Evolutionary conservation across 2,113 vertebrate species (phyloP), one percentile per base, ranked within the genome.

Genomic region (Monopterus albus): DNA sequence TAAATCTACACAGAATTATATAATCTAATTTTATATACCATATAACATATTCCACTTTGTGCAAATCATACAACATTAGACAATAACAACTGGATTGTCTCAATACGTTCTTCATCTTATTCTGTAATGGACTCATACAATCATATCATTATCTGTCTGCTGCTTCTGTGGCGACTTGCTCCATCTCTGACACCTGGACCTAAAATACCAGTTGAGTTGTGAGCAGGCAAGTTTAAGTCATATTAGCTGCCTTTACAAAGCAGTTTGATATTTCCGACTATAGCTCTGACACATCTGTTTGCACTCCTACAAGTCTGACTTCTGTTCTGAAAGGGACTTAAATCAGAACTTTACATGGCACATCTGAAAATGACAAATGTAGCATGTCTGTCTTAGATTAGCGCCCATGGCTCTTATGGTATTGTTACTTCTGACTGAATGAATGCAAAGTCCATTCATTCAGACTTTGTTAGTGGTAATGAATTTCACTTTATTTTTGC

Each of bases 71-170:
- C 47, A 53, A 53, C 49, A 68, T 59, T 17, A 77, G 45, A 68
- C 31, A 72, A 81, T 28, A 69, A 72, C 56, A 65, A 79, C 72
- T 66, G 53, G 59, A 76, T 83, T 60, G 52, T 67, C 43, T 49
- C 66, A 63, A 70, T 62, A 71, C 72, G 18, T 55, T 59, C 65
- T 59, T 61, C 55, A 75, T 78, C 50, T 68, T 45, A 63, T 72
- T 62, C 69, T 64, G 58, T 82, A 69, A 87, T 72, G 69, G 38
- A 21, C 51, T 75, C 64, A 79, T 53, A 67, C 74, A 70, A 69
- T 71, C 82, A 59, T 64, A 75, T 74, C 81, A 76, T 88, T 81
- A 78, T 84, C 83, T 60, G 68, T n/a, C n/a, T n/a, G n/a, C n/a
- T n/a, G n/a, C n/a, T 81, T 80, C 68, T 62, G 56, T n/a, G 15